Evolutionary conservation across 2,888 invertebrate genomes (phyloP).

Genomic region (Tolmerus cingulatus): DNA sequence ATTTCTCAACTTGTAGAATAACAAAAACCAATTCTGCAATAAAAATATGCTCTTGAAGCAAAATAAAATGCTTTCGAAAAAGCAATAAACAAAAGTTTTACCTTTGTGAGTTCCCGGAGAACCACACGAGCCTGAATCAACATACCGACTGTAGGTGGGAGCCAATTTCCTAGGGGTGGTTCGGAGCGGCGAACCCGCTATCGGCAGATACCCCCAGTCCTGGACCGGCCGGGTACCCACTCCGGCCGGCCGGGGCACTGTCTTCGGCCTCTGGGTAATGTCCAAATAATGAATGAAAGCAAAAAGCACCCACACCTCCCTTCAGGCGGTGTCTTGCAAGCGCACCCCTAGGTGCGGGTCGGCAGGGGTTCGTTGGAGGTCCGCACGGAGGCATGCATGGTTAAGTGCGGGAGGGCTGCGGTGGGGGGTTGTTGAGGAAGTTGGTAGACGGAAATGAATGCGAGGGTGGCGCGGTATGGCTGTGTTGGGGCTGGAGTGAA

Average conservation of each 20-base stretch:
- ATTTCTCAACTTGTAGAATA: not conserved
- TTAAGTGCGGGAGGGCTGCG: not conserved
- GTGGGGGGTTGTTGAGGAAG: not conserved
- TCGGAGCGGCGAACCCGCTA: not conserved
- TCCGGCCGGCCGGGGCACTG: not conserved
- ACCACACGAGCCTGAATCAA: not conserved
- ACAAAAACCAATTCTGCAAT: not conserved
- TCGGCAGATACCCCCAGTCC: not conserved
- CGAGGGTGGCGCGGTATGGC: not conserved
- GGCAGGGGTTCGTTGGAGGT: not conserved
- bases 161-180: not conserved
- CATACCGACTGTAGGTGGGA: not conserved
- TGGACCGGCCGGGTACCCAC: too few species aligned
- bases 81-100: not conserved
- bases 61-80: not conserved
- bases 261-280: not conserved
- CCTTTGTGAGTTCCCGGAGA: not conserved
- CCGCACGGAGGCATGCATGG: not conserved
- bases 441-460: not conserved
- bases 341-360: not conserved
- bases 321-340: not conserved
- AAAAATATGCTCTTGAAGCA: not conserved
- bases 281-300: slow-evolving; percentile 25
- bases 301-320: not conserved
- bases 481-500: not conserved